phyloP scores from a whole-genome alignment of 2,797 vertebrate species.

The Helarctos malayanus region DNA sequence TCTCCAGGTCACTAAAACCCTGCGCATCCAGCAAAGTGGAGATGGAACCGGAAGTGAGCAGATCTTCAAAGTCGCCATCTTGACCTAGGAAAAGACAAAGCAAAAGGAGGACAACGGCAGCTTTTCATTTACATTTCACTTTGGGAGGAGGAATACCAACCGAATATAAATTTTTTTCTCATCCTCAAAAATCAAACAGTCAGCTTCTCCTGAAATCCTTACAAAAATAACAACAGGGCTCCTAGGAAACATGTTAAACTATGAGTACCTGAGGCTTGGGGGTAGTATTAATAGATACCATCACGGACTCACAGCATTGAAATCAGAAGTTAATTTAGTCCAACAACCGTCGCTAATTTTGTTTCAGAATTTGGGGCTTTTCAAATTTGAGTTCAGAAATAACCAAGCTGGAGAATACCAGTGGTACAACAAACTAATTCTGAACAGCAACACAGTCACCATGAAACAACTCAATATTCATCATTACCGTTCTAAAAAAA shows the following conservation, averaged over 20 bases:
- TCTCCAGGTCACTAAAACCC: constrained; percentile 90
- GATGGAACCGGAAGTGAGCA: constrained; percentile 89
- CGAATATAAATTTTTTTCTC: not conserved
- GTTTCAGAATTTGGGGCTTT: not conserved
- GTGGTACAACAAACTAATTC: not conserved
- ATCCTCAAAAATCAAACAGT: not conserved
- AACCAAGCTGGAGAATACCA: not conserved
- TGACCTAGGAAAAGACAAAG: constrained; percentile 86
- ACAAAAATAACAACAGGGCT: not conserved
- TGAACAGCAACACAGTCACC: not conserved
- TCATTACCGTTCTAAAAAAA: not conserved
- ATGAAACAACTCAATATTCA: not conserved
- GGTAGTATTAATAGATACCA: not conserved
- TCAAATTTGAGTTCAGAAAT: constrained; percentile 23
- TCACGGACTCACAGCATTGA: not conserved
- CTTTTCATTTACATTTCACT: not conserved
- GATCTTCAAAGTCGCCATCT: constrained; percentile 90
- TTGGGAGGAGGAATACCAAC: not conserved
- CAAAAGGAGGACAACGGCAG: not conserved
- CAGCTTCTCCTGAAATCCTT: not conserved
- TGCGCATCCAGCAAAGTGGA: constrained; percentile 86
- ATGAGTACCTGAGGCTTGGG: not conserved
- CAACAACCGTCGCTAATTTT: not conserved
- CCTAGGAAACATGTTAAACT: not conserved
- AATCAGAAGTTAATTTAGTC: not conserved